phyloP scores from a whole-genome alignment of 2,888 invertebrate species.

The Tiliacea citrago region DNA sequence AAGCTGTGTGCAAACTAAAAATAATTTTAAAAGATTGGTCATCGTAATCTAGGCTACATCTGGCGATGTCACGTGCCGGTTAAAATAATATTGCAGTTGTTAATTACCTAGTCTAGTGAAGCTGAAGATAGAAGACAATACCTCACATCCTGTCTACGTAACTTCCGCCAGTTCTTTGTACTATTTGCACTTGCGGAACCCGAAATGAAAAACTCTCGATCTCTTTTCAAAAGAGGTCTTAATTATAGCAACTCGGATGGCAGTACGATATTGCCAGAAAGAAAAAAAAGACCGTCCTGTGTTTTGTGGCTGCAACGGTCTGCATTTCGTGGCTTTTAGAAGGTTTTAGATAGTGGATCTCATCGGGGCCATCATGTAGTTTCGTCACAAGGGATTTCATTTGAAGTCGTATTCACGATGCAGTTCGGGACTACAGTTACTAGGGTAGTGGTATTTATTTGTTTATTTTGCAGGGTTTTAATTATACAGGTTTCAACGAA shows the following conservation, averaged over 20 bases:
- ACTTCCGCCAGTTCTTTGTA: constrained; percentile 17
- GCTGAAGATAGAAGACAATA: constrained; percentile 21
- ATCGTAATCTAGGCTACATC: background rate
- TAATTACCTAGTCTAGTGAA: background rate
- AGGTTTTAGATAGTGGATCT: constrained; percentile 25
- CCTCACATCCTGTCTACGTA: constrained; percentile 14
- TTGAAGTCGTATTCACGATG: background rate
- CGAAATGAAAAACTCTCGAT: constrained; percentile 52
- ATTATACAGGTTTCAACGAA: background rate
- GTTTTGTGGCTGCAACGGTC: constrained; percentile 12
- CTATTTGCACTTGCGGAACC: constrained; percentile 46
- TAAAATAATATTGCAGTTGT: background rate
- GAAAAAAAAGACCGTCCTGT: background rate
- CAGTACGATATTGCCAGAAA: constrained; percentile 2
- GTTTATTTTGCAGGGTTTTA: background rate
- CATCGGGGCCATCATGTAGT: constrained; percentile 19
- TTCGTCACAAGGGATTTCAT: constrained; percentile 17
- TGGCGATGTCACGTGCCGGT: background rate
- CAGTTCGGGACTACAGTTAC: background rate
- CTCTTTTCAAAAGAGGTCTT: constrained; percentile 52
- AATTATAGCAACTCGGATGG: constrained; percentile 44
- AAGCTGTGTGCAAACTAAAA: background rate
- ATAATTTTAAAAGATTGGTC: background rate
- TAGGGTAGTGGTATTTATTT: background rate
- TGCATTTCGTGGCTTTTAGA: constrained; percentile 35